phyloP scores from a whole-genome alignment of 2,888 invertebrate genomes.

The Tipula vernalis region DNA sequence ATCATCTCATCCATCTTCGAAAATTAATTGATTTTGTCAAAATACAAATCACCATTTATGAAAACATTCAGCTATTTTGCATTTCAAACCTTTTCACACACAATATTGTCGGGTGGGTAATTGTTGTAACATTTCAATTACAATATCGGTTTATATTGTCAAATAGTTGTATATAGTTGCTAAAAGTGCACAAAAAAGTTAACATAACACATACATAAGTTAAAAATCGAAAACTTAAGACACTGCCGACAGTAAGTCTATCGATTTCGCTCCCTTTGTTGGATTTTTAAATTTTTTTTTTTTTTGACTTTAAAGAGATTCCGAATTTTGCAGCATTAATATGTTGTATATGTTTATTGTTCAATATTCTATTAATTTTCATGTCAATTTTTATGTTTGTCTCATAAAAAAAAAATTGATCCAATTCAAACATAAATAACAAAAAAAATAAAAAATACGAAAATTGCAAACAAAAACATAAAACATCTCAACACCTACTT shows the following conservation, averaged over 20 bases:
- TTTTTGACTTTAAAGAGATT: neutral
- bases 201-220: neutral
- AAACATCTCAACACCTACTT: neutral
- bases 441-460: neutral
- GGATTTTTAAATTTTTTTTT: neutral
- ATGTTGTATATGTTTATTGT: neutral
- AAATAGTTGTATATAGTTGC: neutral
- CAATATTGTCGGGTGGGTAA: neutral
- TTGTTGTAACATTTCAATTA: neutral
- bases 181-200: neutral
- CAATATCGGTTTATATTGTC: neutral
- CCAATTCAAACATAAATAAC: neutral
- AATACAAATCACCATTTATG: neutral
- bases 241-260: neutral
- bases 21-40: neutral
- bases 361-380: neutral
- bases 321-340: neutral
- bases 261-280: neutral
- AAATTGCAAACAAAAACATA: neutral
- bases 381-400: neutral
- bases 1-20: neutral
- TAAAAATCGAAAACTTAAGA: neutral
- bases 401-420: conserved; percentile 4
- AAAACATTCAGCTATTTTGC: neutral
- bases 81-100: neutral